These are phyloP conservation scores for Corythoichthys intestinalis DNA, from an alignment of 2,113 vertebrate species.

Conservation along the genomic window DNA sequence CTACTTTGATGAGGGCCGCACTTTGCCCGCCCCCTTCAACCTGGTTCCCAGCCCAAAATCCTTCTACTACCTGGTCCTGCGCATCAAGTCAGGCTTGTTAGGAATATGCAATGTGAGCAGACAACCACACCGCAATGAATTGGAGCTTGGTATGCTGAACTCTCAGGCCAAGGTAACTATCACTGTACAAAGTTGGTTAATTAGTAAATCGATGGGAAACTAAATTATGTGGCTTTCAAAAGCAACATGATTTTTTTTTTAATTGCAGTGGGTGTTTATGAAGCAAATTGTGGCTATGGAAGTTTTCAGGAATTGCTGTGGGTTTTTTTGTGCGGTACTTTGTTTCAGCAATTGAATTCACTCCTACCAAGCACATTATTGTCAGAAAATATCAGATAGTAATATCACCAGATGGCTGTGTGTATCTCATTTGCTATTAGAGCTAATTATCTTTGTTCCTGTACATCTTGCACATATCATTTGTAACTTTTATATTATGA, in stretches of 20 bases:
- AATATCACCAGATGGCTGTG: not conserved
- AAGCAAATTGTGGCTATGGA: slow-evolving; percentile 6
- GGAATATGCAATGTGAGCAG: slow-evolving; percentile 88
- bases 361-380: not conserved
- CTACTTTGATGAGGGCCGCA: slow-evolving; percentile 96
- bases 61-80: slow-evolving; percentile 93
- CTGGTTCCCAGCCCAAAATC: slow-evolving; percentile 97
- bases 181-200: no score
- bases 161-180: slow-evolving; percentile 80
- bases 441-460: not conserved
- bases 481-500: not conserved
- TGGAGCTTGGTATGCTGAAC: slow-evolving; percentile 95
- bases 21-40: slow-evolving; percentile 92
- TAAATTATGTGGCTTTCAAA: not conserved
- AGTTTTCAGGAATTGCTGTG: not conserved
- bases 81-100: slow-evolving; percentile 88
- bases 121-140: slow-evolving; percentile 83
- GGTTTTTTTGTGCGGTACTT: not conserved
- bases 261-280: not conserved
- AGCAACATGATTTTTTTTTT: not conserved
- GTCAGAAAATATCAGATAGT: not conserved
- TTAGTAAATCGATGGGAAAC: not conserved
- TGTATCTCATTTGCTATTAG: not conserved
- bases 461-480: not conserved
- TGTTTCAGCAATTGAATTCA: not conserved